Percentiles rank a stretch among this genome's conserved stretches.
phyloP scores from a whole-genome alignment of 2,888 invertebrate species.

The Drosophila pseudotalamancana region DNA sequence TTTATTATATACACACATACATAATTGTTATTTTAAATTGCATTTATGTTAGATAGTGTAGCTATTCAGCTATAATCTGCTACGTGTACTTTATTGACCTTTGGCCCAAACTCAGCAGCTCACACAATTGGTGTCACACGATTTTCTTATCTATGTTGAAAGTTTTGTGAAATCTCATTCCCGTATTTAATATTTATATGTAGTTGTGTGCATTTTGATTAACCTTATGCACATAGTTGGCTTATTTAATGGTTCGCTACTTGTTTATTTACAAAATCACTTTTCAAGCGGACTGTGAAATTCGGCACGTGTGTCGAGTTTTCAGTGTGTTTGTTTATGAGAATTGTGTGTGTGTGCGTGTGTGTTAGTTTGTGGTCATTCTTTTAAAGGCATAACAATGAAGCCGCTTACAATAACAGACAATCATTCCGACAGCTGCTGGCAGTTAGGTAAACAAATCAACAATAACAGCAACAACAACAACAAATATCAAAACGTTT shows the following conservation, averaged over 20 bases:
- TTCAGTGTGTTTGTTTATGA: slow-evolving; percentile 15
- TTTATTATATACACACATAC: too few relatives aligned
- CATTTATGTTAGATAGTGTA: background rate
- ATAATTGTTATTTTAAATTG: too few relatives aligned
- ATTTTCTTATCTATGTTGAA: slow-evolving; percentile 4
- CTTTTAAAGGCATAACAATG: slow-evolving; percentile 59
- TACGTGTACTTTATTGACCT: background rate
- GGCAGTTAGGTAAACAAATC: slow-evolving; percentile 57
- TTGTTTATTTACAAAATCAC: slow-evolving; percentile 23
- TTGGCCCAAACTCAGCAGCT: background rate
- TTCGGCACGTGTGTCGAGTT: slow-evolving; percentile 43
- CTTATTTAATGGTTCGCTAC: slow-evolving; percentile 26
- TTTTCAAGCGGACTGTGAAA: slow-evolving; percentile 46
- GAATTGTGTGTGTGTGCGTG: slow-evolving; percentile 7
- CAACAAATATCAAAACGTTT: slow-evolving; percentile 53
- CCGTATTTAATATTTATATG: slow-evolving; percentile 1
- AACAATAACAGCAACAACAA: slow-evolving; percentile 20
- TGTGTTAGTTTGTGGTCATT: slow-evolving; percentile 6
- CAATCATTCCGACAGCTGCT: slow-evolving; percentile 42
- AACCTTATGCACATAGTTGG: slow-evolving; percentile 9
- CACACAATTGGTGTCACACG: slow-evolving; percentile 1
- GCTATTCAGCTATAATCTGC: background rate
- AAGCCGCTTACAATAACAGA: slow-evolving; percentile 54
- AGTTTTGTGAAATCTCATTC: background rate
- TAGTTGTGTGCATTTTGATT: slow-evolving; percentile 10